phyloP scores from a whole-genome alignment of 64 coral and sea anemone species.

The Hydrozoanthus tunicans region DNA sequence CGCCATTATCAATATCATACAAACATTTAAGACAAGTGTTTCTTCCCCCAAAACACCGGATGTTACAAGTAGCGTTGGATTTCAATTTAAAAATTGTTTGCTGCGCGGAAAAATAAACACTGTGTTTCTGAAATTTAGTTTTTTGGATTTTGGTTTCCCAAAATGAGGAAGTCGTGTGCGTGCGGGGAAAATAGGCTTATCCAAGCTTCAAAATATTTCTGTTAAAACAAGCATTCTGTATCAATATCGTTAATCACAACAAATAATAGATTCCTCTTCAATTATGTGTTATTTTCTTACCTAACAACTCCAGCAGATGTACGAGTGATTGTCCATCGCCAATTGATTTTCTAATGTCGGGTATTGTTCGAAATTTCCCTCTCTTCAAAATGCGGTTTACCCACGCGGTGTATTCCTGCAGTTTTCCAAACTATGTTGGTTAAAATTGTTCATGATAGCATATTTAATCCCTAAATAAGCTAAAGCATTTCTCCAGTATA shows the following conservation, averaged over 20 bases:
- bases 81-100: not conserved
- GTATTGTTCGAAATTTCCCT: conserved; percentile 68
- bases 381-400: conserved; percentile 73
- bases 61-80: not conserved
- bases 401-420: conserved; percentile 86
- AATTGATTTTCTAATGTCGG: conserved; percentile 82
- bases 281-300: conserved; percentile 59
- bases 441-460: not conserved
- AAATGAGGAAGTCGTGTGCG: not conserved
- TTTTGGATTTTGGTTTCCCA: not conserved
- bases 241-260: conserved; percentile 37
- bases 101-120: not conserved
- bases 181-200: not conserved
- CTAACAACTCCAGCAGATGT: conserved; percentile 77
- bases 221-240: not conserved
- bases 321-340: conserved; percentile 86
- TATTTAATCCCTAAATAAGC: not conserved
- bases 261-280: conserved; percentile 34
- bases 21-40: not conserved
- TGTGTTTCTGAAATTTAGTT: not conserved
- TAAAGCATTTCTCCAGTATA: not conserved
- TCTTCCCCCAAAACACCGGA: conserved; percentile 16
- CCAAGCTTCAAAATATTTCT: not conserved
- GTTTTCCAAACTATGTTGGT: conserved; percentile 25
- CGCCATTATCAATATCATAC: not conserved